Evolutionary conservation across 2,113 vertebrate genomes (phyloP), one percentile per base, ranked within the genome.

Genomic region (Nothoprocta perdicaria): DNA sequence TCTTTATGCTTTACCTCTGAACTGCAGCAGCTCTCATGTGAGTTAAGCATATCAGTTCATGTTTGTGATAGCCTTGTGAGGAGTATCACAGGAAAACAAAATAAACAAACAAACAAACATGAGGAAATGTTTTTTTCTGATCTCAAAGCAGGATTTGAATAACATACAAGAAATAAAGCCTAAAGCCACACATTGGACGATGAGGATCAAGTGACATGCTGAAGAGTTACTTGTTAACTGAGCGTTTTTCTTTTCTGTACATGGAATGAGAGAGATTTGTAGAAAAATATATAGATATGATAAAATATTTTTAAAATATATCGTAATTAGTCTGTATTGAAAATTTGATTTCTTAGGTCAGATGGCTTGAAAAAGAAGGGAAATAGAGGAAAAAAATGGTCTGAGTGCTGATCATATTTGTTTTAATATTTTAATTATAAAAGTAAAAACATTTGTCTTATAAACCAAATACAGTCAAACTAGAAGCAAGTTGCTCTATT

Each of bases 71-170:
- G 4, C 29, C 12, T n/a, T 55, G 15, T 85, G 45, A 85, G 82
- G 24, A 89, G 21, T 13, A 74, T 4, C 10, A 22, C 1, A 23
- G 14, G 17, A n/a, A 40, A 69, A 43, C 23, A 69, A 48, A 9
- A 48, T 60, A 75, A 31, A 57, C 24, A 63, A 4, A 76, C 35
- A 69, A 6, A n/a, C 33, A 76, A 75, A 8, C 7, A 78, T 68
- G n/a, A 74, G 41, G 17, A 93, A 94, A 89, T 63, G 16, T 18
- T 6, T 31, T 6, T 84, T 87, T 89, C 62, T 89, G 92, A 87
- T 53, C 62, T 89, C 58, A 81, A 77, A 81, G 40, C 4, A 78
- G 46, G 26, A 92, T 78, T 88, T 93, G 53, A 94, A 84, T 84
- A 68, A 84, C 61, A 16, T n/a, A 33, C 19, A 85, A 75, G 52